phyloP scores from a whole-genome alignment of 2,113 vertebrate species.

The Daphoenositta chrysoptera region DNA sequence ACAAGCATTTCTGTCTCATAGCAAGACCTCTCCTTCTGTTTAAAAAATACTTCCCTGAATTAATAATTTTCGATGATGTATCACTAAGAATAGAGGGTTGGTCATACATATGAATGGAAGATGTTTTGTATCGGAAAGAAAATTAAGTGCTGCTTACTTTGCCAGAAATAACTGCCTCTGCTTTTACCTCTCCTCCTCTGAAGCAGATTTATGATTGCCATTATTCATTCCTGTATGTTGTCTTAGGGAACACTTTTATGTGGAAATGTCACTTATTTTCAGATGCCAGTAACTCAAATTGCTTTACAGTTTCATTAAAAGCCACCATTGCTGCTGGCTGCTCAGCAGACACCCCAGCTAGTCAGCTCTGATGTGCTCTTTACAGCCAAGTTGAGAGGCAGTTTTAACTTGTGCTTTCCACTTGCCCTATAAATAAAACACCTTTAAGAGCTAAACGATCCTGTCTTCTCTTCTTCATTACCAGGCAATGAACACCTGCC shows the following conservation, averaged over 20 bases:
- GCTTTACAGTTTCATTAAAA: slow-evolving; percentile 47
- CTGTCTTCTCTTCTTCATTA: not conserved
- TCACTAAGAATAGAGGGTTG: not conserved
- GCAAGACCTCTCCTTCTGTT: not conserved
- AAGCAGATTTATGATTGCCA: slow-evolving; percentile 36
- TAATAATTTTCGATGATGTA: not conserved
- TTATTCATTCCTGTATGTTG: slow-evolving; percentile 19
- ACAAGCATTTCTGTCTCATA: not conserved
- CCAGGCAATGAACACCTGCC: not conserved
- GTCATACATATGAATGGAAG: slow-evolving; percentile 11
- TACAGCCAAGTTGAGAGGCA: not conserved
- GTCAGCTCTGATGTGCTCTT: slow-evolving; percentile 17
- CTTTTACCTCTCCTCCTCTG: not conserved
- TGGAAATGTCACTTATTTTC: slow-evolving; percentile 46
- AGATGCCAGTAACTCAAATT: slow-evolving; percentile 23
- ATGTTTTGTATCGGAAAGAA: not conserved
- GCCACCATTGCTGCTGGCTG: not conserved
- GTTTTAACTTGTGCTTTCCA: slow-evolving; percentile 3
- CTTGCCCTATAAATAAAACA: slow-evolving; percentile 19
- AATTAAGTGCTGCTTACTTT: slow-evolving; percentile 26
- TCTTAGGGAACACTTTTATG: slow-evolving; percentile 12
- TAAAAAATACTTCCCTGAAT: not conserved
- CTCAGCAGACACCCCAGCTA: not conserved
- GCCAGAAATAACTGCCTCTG: slow-evolving; percentile 1
- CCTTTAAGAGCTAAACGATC: not conserved